Base-by-base conservation (phyloP, 2,888 invertebrate genomes). In the Exocentrus adspersus region DNA sequence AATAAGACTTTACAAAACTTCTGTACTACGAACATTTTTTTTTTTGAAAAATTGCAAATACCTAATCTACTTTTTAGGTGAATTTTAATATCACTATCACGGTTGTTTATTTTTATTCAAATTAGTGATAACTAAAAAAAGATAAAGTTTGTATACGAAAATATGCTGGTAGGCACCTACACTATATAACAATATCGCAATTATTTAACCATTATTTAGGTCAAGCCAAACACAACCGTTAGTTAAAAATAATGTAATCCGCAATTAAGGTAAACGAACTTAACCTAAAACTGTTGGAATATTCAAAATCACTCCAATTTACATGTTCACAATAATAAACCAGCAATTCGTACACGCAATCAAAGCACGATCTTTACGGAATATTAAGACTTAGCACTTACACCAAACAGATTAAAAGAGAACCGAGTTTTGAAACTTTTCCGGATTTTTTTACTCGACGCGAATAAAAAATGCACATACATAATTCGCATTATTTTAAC, bases 191-290 rank as follows among this genome's bases (percentile, higher is more conserved):
- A n/a, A n/a, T n/a, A n/a, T n/a, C n/a, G n/a, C n/a, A n/a, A n/a
- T n/a, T n/a, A 32, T 30, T 19, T 53, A 41, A 53, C 32, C 9
- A 50, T 30, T 50, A 20, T 14, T 50, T 28, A 30, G 6, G 7
- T 50, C 9, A 20, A 21, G 50, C 30, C 50, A 28, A n/a, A 46
- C 20, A 19, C 19, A n/a, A 20, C 46, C 14, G 30, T 16, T 21
- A 30, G 14, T 12, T 30, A 50, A 50, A 50, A 50, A 50, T n/a
- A 50, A 28, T 28, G 10, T 37, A 9, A 5, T 37, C 37, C n/a
- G 9, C n/a, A 28, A 17, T 48, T 48, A 28, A 43, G 54, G 54
- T 54, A 54, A 45, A 54, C 43, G 54, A 54, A 54, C 54, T 43
- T 54, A 54, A 54, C 54, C 54, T 54, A 24, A 54, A 42, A 54